Evolutionary conservation across 2,888 invertebrate genomes (phyloP).

Genomic region (Machimus rusticus): DNA sequence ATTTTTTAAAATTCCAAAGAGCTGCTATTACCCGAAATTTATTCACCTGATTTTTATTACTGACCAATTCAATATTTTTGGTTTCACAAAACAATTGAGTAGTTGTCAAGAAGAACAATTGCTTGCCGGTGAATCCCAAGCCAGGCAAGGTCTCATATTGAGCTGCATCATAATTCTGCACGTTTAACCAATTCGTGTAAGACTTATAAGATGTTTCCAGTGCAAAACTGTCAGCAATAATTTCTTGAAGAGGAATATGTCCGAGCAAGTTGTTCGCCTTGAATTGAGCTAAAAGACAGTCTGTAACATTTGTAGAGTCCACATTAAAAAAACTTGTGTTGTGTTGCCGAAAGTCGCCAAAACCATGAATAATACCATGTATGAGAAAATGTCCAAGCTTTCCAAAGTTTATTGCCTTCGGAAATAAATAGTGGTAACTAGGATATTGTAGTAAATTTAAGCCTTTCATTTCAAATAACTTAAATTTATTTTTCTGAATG

Average conservation of each 20-base stretch:
- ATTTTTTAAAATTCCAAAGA: neutral
- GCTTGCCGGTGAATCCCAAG: neutral
- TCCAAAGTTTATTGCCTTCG: neutral
- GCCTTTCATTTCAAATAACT: neutral
- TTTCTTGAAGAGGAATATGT: neutral
- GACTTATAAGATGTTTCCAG: neutral
- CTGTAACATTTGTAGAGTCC: neutral
- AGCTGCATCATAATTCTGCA: neutral
- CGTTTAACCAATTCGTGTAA: neutral
- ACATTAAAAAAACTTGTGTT: neutral
- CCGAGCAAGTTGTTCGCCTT: neutral
- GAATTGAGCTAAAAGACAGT: neutral
- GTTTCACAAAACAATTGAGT: neutral
- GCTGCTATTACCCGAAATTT: neutral
- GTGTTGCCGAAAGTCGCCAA: neutral
- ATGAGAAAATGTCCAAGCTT: neutral
- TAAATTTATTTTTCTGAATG: neutral
- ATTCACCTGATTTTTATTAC: neutral
- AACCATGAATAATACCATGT: neutral
- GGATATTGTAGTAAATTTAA: neutral
- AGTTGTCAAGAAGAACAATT: neutral
- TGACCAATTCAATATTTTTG: neutral
- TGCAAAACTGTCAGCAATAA: neutral
- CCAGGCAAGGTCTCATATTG: neutral
- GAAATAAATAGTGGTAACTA: neutral